Evolutionary conservation across 2,797 vertebrate genomes (phyloP).

Genomic region (Chanos chanos): DNA sequence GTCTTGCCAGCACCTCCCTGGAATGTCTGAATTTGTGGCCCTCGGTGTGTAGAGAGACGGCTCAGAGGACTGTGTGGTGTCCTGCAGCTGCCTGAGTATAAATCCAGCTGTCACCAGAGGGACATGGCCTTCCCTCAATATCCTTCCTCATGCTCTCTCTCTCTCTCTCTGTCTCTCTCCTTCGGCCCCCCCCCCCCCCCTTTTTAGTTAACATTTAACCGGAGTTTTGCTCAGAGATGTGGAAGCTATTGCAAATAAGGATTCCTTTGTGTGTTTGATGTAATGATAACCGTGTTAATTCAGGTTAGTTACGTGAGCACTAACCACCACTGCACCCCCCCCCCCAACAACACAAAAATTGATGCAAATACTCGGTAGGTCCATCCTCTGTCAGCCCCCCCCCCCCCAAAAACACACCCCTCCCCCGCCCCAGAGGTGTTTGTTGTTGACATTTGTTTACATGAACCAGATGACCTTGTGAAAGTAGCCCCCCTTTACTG

Average conservation of each 20-base stretch:
- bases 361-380: conserved; percentile 2
- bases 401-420: not conserved
- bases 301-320: not conserved
- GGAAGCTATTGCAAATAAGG: conserved; percentile 8
- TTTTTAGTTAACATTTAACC: conserved; percentile 13
- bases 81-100: conserved; percentile 68
- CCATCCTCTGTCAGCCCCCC: not conserved
- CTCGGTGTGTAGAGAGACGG: conserved; percentile 37
- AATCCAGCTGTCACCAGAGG: conserved; percentile 67
- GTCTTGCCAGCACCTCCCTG: conserved; percentile 55
- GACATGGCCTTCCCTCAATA: conserved; percentile 44
- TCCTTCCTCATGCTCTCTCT: conserved; percentile 13
- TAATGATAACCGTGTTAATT: conserved; percentile 6
- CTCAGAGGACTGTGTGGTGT: conserved; percentile 50
- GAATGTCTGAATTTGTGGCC: conserved; percentile 54
- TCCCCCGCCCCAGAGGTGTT: not conserved
- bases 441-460: conserved; percentile 46
- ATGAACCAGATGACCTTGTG: conserved; percentile 61
- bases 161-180: conserved; percentile 21
- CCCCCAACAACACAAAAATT: conserved; percentile 5
- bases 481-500: conserved; percentile 52
- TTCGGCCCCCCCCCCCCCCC: conserved; percentile 12
- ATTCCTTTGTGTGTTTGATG: not conserved
- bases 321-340: conserved; percentile 1
- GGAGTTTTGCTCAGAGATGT: not conserved